Evolutionary conservation across 2,113 vertebrate genomes (phyloP).

Genomic region (Potamarius usumacintae): DNA sequence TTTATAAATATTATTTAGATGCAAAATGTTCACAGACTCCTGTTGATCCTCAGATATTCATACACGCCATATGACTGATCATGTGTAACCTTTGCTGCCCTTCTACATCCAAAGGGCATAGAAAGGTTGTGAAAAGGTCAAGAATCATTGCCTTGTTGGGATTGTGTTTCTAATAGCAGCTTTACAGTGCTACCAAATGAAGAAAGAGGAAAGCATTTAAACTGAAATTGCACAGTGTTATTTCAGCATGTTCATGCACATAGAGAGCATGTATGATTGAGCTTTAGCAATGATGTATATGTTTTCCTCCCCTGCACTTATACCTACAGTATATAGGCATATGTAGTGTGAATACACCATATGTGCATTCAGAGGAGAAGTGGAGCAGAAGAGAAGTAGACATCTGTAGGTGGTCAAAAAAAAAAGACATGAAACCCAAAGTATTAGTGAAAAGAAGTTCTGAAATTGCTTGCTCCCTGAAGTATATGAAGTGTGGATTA

Average conservation of each 20-base stretch:
- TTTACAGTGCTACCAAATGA: conserved; percentile 59
- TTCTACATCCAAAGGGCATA: conserved; percentile 40
- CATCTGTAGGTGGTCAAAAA: background rate
- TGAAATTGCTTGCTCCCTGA: background rate
- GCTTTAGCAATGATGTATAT: background rate
- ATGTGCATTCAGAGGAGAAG: background rate
- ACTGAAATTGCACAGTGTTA: background rate
- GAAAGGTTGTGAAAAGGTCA: conserved; percentile 68
- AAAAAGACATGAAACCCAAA: background rate
- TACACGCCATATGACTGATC: conserved; percentile 15
- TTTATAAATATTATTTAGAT: background rate
- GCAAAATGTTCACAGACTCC: background rate
- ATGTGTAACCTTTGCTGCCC: conserved; percentile 11
- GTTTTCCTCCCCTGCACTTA: background rate
- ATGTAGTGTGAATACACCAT: background rate
- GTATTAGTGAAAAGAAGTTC: background rate
- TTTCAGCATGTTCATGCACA: background rate
- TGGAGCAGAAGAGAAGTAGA: background rate
- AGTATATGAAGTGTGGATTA: background rate
- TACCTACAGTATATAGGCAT: too few relatives aligned
- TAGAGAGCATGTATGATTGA: background rate
- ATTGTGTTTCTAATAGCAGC: conserved; percentile 63
- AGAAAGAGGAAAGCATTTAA: background rate
- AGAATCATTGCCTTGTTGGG: conserved; percentile 54
- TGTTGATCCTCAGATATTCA: background rate